These are phyloP conservation scores for Xestia ashworthii DNA, from an alignment of 2,888 invertebrate genomes.

Conservation along the genomic window DNA sequence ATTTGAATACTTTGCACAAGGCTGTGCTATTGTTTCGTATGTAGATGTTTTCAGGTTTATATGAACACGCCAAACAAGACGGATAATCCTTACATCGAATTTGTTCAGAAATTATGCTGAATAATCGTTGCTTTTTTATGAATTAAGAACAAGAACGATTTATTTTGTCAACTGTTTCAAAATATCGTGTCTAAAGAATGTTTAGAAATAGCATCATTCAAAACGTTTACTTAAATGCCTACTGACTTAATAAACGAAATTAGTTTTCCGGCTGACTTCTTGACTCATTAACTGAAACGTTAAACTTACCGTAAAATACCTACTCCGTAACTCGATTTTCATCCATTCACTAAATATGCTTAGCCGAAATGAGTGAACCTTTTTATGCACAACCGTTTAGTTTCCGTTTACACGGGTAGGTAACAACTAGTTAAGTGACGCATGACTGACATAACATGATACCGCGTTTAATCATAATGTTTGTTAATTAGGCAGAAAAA, in stretches of 20 bases:
- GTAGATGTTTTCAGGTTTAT: neutral
- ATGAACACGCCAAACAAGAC: neutral
- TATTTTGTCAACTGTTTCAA: neutral
- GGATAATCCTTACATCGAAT: neutral
- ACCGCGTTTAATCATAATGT: neutral
- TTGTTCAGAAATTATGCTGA: neutral
- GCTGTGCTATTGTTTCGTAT: neutral
- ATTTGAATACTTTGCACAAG: neutral
- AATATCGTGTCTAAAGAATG: neutral
- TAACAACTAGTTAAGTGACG: neutral
- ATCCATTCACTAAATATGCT: conserved; percentile 10
- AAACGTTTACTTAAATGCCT: neutral
- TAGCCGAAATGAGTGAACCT: conserved; percentile 11
- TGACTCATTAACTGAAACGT: conserved; percentile 5
- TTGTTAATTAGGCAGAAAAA: neutral
- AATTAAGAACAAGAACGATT: neutral
- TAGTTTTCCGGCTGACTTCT: conserved; percentile 1
- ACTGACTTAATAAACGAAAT: neutral
- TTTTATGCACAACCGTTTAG: conserved; percentile 19
- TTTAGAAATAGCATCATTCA: neutral
- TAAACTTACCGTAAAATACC: conserved; percentile 6
- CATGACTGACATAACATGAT: conserved; percentile 15
- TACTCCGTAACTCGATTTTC: neutral
- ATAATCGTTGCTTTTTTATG: neutral
- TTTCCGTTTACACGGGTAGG: neutral